Evolutionary conservation across 2,113 vertebrate genomes (phyloP), one percentile per base, ranked within the genome.

Genomic region (Eulemur macaco): DNA sequence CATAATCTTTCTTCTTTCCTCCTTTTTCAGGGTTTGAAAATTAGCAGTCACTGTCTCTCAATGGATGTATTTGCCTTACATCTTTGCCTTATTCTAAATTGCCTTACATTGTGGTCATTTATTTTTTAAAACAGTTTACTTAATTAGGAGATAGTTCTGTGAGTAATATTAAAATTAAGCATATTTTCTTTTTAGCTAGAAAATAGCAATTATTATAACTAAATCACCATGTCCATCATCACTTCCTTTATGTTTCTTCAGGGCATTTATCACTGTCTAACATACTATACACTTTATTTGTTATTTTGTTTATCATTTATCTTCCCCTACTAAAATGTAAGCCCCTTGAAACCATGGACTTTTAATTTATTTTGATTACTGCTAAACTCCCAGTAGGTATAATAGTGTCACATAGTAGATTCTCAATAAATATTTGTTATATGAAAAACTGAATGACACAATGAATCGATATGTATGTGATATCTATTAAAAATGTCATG

Each of bases 401-500:
- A 89, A 71, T 20, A 60, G 8, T 77, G 20, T 83, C 73, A 50
- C 21, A 63, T 63, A 86, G 42, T 45, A 86, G 8, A 66, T 8
- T 85, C n/a, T 93, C 68, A 80, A 45, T 91, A 56, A 66, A 68
- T 78, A 77, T 58, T 66, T 88, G 27, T 81, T 73, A 39, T 23
- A 50, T 27, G 29, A 80, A 76, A 81, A 85, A 81, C 23, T 91
- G 20, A 89, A 29, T 87, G 76, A 31, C 85, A 87, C 0, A 2
- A 6, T 91, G 14, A 94, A 77, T 91, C 17, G 74, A 23, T 85
- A 45, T 13, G 63, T 23, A 39, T 69, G 14, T 60, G 29, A n/a
- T 64, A 81, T 85, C 47, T 85, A n/a, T 52, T 78, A 77, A 76
- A 95, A 85, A 85, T 95, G 27, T 39, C n/a, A 63, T 71, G 42